Evolutionary conservation across 1,140 invertebrate genomes (phyloP).

Genomic region (Trichonephila clavata): DNA sequence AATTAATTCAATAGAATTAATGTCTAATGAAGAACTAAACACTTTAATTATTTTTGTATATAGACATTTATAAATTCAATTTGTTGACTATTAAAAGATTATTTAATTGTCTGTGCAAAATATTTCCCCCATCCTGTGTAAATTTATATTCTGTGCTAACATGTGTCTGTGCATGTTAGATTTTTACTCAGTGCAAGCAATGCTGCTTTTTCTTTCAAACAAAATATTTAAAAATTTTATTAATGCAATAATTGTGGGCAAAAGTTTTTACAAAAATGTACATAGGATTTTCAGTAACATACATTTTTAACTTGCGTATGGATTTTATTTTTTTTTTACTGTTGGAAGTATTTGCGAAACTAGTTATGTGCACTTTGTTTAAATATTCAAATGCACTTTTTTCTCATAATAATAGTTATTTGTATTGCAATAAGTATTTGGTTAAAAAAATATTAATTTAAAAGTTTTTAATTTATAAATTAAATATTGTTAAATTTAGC

Average conservation of each 20-base stretch:
- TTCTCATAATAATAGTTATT: no score
- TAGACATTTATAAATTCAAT: background rate
- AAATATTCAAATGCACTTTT: no score
- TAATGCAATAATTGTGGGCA: background rate
- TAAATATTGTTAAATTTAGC: no score
- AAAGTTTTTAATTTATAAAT: no score
- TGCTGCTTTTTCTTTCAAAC: background rate
- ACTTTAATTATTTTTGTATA: background rate
- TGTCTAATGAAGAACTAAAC: background rate
- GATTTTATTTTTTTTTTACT: no score
- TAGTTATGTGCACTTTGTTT: no score
- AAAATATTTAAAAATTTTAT: background rate
- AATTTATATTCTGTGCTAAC: background rate
- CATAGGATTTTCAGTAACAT: no score
- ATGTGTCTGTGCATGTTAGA: conserved; percentile 15
- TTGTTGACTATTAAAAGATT: background rate
- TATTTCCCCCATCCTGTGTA: background rate
- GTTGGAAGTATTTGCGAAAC: no score
- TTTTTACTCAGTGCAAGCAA: background rate
- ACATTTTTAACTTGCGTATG: no score
- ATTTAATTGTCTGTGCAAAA: background rate
- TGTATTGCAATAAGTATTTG: no score
- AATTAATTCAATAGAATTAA: background rate
- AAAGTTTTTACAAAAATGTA: background rate
- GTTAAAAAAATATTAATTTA: no score